Evolutionary conservation across 2,113 vertebrate species (phyloP).

Genomic region (Neopipo cinnamomea): DNA sequence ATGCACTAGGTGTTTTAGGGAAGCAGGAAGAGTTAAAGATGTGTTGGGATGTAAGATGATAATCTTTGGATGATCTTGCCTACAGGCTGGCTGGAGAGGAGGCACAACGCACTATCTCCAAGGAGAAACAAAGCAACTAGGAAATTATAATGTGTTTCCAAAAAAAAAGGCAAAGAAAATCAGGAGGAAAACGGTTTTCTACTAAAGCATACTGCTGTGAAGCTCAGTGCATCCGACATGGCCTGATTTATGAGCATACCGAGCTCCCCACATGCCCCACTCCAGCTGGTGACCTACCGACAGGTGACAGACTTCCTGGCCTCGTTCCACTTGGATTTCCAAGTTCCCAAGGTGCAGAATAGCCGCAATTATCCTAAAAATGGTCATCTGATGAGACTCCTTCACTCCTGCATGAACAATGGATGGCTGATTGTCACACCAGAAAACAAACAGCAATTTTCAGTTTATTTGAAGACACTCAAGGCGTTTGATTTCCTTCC

Average conservation of each 20-base stretch:
- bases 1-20: not conserved
- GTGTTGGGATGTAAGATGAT: not conserved
- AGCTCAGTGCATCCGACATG: not conserved
- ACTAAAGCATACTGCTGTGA: not conserved
- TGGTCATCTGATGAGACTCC: slow-evolving; percentile 84
- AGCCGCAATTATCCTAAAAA: slow-evolving; percentile 89
- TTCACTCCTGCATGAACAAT: slow-evolving; percentile 80
- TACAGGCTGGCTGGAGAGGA: not conserved
- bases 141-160: not conserved
- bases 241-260: not conserved
- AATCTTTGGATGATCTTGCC: not conserved
- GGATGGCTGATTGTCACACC: not conserved
- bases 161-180: not conserved
- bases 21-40: not conserved
- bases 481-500: not conserved
- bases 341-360: slow-evolving; percentile 94
- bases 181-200: not conserved
- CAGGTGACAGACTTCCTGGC: slow-evolving; percentile 83
- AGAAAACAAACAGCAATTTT: not conserved
- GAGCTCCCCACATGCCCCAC: not conserved
- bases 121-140: not conserved
- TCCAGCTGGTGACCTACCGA: slow-evolving; percentile 68
- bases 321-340: slow-evolving; percentile 77
- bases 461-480: not conserved
- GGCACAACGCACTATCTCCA: not conserved